These are phyloP conservation scores for Pyrrhosoma nymphula DNA, from an alignment of 2,888 invertebrate species.

Conservation along the genomic window DNA sequence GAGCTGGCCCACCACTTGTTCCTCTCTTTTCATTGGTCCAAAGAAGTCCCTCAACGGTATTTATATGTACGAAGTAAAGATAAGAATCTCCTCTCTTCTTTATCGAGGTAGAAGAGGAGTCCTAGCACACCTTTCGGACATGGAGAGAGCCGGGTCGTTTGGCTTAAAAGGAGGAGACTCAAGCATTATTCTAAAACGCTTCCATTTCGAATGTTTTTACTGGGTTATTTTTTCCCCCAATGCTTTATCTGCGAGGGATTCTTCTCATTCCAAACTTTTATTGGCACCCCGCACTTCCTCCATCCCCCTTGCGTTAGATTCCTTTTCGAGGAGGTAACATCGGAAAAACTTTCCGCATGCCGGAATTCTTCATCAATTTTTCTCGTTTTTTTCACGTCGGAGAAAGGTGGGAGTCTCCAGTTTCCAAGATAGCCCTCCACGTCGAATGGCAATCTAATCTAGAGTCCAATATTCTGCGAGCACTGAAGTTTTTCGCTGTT, in stretches of 20 bases:
- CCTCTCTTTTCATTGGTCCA: neutral
- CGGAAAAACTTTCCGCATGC: neutral
- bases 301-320: neutral
- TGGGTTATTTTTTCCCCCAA: too few species aligned
- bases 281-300: neutral
- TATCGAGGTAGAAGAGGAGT: neutral
- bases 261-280: neutral
- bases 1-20: constrained; percentile 6
- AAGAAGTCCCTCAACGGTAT: neutral
- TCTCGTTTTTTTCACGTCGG: neutral
- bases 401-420: neutral
- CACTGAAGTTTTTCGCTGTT: neutral
- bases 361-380: neutral
- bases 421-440: neutral
- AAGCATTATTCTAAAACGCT: neutral
- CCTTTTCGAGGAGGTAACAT: neutral
- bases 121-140: neutral
- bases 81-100: constrained; percentile 25
- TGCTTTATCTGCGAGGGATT: neutral
- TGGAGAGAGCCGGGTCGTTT: neutral
- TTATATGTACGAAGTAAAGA: neutral
- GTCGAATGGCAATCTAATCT: neutral
- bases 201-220: neutral
- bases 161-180: neutral
- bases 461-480: neutral